Evolutionary conservation across 2,797 vertebrate genomes (phyloP), one percentile per base, ranked within the genome.

Genomic region (Salarias fasciatus): DNA sequence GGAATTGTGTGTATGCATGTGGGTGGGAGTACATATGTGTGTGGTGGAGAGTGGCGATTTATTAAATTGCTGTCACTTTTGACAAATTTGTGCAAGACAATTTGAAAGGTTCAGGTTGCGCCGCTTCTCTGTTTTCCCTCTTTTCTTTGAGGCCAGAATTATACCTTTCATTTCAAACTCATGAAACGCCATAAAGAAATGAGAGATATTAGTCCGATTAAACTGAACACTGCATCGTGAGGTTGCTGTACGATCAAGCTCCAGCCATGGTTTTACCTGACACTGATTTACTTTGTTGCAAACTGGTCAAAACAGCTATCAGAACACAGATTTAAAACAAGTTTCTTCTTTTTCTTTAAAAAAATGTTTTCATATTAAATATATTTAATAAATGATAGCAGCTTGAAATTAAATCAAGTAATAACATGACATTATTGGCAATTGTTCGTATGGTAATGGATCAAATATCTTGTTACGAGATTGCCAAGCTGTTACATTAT

Each of bases 31-130:
- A 76, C 80, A 86, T 83, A 84, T 80, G 86, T 37, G 75, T 84
- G 71, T 85, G 89, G 89, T 88, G 81, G 84, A 87, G 84, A 88
- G 80, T 63, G 53, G 79, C 75, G 86, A 91, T 92, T 93, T 92
- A 93, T 92, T 92, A 93, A 94, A 93, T 91, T 89, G 91, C 90
- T 92, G 91, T 92, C 92, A 92, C 88, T 91, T 93, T 91, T 93
- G 92, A 94, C 91, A 94, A 93, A 93, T 93, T 89, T 92, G 88
- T 87, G 80, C 82, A 79, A 87, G 73, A 79, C 69, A 81, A 88
- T 81, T 91, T 90, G 88, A 88, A 91, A 88, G 86, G 85, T 83
- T 88, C 83, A 80, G 77, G 61, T 70, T 80, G 68, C 65, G 49
- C 69, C 52, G 62, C 69, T 60, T 81, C 69, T 75, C 56, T 63